A percentile compares a stretch with the other conserved stretches of the same genome.
Evolutionary conservation across 2,888 invertebrate species (phyloP).

Genomic region (Phengaris alcon): DNA sequence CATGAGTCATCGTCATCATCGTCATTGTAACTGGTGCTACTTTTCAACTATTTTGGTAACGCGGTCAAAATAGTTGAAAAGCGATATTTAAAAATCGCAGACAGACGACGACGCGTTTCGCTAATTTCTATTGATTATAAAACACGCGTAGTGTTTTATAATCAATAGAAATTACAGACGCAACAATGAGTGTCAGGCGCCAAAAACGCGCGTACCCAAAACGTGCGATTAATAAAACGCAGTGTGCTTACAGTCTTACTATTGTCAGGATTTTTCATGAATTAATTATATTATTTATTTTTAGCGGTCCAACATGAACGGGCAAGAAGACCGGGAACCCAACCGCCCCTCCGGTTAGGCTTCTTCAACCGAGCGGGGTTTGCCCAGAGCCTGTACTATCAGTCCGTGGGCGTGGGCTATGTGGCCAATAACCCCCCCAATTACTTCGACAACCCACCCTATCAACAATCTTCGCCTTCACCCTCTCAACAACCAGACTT

Average conservation of each 20-base stretch:
- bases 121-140: too few relatives aligned
- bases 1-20: too few relatives aligned
- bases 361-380: conserved; percentile 61
- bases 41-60: too few relatives aligned
- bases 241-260: background rate
- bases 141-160: too few relatives aligned
- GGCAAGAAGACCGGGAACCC: conserved; percentile 82
- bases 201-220: too few relatives aligned
- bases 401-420: background rate
- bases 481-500: background rate
- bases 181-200: too few relatives aligned
- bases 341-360: conserved; percentile 64
- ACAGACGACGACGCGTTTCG: too few relatives aligned
- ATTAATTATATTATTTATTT: conserved; percentile 27
- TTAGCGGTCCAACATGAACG: conserved; percentile 95
- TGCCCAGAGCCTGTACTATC: background rate
- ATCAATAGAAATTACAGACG: too few relatives aligned
- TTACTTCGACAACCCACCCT: background rate
- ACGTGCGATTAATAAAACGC: background rate
- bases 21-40: too few relatives aligned
- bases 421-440: background rate
- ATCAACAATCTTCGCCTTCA: background rate
- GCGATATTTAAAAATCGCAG: too few relatives aligned
- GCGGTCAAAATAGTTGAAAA: too few relatives aligned
- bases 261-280: background rate